phyloP scores from a whole-genome alignment of 30 jellyfish, hydroid and myxozoan species.

The Turritopsis dohrnii region DNA sequence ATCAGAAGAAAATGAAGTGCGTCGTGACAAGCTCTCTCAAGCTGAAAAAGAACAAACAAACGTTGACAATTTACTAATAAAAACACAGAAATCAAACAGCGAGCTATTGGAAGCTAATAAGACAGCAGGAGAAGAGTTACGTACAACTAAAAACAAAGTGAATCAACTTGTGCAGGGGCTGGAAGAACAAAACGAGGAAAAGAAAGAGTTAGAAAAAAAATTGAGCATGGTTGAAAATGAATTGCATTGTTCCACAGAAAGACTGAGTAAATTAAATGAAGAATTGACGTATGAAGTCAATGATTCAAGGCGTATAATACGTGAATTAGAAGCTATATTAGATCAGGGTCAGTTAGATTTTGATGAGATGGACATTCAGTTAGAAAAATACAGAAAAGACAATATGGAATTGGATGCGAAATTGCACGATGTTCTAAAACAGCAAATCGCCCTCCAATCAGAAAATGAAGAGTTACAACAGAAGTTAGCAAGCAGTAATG shows the following conservation, averaged over 20 bases:
- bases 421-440: conserved; percentile 33
- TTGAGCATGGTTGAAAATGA: neutral
- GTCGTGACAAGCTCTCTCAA: conserved; percentile 12
- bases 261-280: neutral
- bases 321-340: conserved; percentile 32
- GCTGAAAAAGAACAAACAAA: conserved; percentile 24
- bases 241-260: conserved; percentile 15
- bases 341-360: conserved; percentile 44
- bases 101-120: conserved; percentile 23
- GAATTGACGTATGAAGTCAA: conserved; percentile 18
- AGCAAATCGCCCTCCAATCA: conserved; percentile 26
- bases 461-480: conserved; percentile 26
- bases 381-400: conserved; percentile 25
- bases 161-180: conserved; percentile 12
- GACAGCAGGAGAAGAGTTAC: conserved; percentile 21
- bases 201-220: neutral
- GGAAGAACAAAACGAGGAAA: neutral
- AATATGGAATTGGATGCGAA: conserved; percentile 37
- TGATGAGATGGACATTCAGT: conserved; percentile 34
- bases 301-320: conserved; percentile 16
- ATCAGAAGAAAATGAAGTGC: conserved; percentile 13
- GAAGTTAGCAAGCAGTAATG: neutral
- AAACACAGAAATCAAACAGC: conserved; percentile 38
- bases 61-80: conserved; percentile 25
- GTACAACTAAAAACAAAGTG: neutral